Base-by-base conservation (phyloP, 2,888 invertebrate species). In the Dione juno region DNA sequence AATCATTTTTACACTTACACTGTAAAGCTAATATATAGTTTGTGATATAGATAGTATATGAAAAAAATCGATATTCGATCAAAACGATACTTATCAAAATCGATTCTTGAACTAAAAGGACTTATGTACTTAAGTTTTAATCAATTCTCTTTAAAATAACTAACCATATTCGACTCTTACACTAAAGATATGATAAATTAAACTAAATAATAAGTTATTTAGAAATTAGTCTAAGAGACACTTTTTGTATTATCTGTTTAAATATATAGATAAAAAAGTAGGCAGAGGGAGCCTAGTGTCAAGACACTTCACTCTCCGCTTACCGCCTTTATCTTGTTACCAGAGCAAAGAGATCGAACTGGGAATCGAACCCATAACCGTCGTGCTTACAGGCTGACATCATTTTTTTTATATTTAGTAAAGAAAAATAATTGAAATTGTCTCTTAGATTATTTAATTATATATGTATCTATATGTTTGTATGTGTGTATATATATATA, bases 131-230 rank as follows among this genome's bases (percentile, higher is more conserved):
- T 57, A 57, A 14, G n/a, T 40, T 57, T 37, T 57, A 57, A 37
- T 57, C 57, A 57, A 57, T 57, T 57, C 57, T 57, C 11, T 40
- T 40, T 37, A 37, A 57, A 37, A 37, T 37, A 57, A 16, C 37
- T 57, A 57, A n/a, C 10, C 37, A 40, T 57, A 11, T 37, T 57
- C 16, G 11, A 16, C 16, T 14, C 35, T 37, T 57, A 57, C 16
- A 16, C 16, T 57, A 57, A 57, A 57, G 57, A 57, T 57, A 40
- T 37, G 57, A 40, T 57, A 57, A 57, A 57, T 16, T 16, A 57
- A 37, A 16, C 57, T 54, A 37, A 54, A 54, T 54, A 5, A 54
- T 16, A 35, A 54, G 10, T 54, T 37, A 37, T 7, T 57, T 40
- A 37, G 11, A 57, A 16, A 37, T 10, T 57, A 37, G 7, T 57